A percentile compares a stretch with the other conserved stretches of the same genome.
Evolutionary conservation across 2,888 invertebrate genomes (phyloP).

Genomic region (Horisme vitalbata): DNA sequence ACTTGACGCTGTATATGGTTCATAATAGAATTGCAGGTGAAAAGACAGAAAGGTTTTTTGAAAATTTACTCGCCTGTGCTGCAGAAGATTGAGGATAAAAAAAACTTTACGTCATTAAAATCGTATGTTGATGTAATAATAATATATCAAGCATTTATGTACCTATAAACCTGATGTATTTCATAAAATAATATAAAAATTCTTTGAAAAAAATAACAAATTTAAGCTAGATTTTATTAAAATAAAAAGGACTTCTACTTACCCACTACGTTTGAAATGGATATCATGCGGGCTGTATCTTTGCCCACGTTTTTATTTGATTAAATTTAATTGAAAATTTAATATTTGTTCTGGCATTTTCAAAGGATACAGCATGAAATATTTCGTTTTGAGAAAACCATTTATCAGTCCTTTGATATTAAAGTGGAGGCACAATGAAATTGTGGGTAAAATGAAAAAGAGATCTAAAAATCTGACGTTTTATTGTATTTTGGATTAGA

Average conservation of each 20-base stretch:
- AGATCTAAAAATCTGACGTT: conserved; percentile 22
- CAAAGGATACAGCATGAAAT: conserved; percentile 34
- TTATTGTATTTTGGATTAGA: conserved; percentile 8
- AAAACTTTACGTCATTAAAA: too few relatives aligned
- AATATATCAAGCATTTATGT: too few relatives aligned
- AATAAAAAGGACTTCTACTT: not conserved
- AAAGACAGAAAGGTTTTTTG: too few relatives aligned
- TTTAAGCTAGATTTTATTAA: too few relatives aligned
- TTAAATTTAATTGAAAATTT: conserved; percentile 19
- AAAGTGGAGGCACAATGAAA: conserved; percentile 35
- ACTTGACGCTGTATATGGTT: too few relatives aligned
- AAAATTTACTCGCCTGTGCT: too few relatives aligned
- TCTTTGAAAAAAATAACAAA: too few relatives aligned
- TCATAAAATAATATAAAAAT: too few relatives aligned
- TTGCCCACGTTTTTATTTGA: conserved; percentile 12
- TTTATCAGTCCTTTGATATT: conserved; percentile 39
- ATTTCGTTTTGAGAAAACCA: conserved; percentile 35
- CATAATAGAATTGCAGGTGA: too few relatives aligned
- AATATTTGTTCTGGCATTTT: conserved; percentile 28
- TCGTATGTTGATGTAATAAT: too few relatives aligned
- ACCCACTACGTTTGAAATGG: not conserved
- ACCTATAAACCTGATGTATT: too few relatives aligned
- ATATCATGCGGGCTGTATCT: not conserved
- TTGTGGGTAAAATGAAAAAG: conserved; percentile 30
- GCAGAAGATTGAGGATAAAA: too few relatives aligned